Evolutionary conservation across 2,797 vertebrate genomes (phyloP), one percentile per base, ranked within the genome.

Genomic region (Gallinago nigripennis): DNA sequence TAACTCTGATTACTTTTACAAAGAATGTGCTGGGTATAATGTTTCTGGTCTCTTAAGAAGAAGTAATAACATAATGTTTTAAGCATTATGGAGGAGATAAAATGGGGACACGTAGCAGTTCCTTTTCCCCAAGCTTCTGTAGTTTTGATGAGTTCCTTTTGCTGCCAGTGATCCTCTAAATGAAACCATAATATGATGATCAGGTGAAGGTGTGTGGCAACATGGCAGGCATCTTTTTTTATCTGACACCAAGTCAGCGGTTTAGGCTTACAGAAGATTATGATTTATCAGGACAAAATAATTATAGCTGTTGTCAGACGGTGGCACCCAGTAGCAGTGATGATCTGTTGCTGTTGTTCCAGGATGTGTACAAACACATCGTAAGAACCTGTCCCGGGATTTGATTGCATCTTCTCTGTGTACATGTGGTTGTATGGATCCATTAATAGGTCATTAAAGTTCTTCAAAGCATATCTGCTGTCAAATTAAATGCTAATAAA

Each of bases 401-500:
- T 93, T 45, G 92, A 90, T 85, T 77, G 27, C 86, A 78, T 96
- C 96, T 92, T 72, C 64, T 81, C n/a, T 88, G 48, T 83, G 75
- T 94, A 61, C 54, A 17, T 92, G 69, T 66, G 88, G 86, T 93
- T 94, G 69, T 94, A 81, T 76, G 79, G 78, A 78, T 93, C 73
- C 88, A 92, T 96, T 96, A 95, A 76, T 58, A 31, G 88, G 69
- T 94, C 86, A 89, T 95, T 96, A 94, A 94, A 88, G 89, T 93
- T 93, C 68, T 89, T 93, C 75, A 94, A 75, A 93, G 90, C 65
- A 18, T 96, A 95, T 94, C 81, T 95, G 65, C 92, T 87, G 88
- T 92, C 95, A 93, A 85, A 94, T 95, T 92, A 95, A 95, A 69
- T 20, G 41, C 65, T 95, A 89, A 92, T 95, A 96, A 94, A 83